These are phyloP conservation scores for Podabrus alpinus DNA, from an alignment of 2,888 invertebrate species.

Conservation along the genomic window DNA sequence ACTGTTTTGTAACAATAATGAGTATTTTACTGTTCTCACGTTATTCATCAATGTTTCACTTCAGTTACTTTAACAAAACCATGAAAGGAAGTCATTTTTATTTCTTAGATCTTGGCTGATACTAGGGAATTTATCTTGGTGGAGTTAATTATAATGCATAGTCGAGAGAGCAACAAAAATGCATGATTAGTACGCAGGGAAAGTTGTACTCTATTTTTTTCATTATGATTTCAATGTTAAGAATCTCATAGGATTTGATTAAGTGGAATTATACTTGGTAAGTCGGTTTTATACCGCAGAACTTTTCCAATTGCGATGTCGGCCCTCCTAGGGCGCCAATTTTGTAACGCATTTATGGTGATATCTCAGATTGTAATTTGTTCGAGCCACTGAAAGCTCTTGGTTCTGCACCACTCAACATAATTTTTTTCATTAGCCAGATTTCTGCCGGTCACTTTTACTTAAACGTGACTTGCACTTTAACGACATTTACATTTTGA, in stretches of 20 bases:
- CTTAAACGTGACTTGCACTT: not conserved
- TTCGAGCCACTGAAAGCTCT: not conserved
- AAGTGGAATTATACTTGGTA: not conserved
- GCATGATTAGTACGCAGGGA: not conserved
- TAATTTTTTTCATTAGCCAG: not conserved
- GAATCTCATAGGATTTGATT: not conserved
- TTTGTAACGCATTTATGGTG: not conserved
- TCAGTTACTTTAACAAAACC: constrained; percentile 10
- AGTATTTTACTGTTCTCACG: constrained; percentile 30
- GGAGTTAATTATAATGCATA: not conserved
- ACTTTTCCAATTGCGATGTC: not conserved
- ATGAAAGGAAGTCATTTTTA: constrained; percentile 2
- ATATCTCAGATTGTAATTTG: not conserved
- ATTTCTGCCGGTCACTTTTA: not conserved
- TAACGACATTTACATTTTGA: not conserved
- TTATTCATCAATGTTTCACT: constrained; percentile 18
- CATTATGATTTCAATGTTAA: not conserved
- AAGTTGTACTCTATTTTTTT: not conserved
- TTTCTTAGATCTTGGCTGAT: not conserved
- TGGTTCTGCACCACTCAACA: not conserved
- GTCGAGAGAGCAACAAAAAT: not conserved
- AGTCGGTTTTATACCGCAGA: not conserved
- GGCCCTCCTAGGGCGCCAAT: not conserved
- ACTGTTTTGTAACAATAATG: constrained; percentile 28
- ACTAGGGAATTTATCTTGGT: not conserved